A percentile compares a stretch with the other conserved stretches of the same genome.
Conservation (phyloP, 2,113 vertebrate species). For the Rhipidura dahli region DNA sequence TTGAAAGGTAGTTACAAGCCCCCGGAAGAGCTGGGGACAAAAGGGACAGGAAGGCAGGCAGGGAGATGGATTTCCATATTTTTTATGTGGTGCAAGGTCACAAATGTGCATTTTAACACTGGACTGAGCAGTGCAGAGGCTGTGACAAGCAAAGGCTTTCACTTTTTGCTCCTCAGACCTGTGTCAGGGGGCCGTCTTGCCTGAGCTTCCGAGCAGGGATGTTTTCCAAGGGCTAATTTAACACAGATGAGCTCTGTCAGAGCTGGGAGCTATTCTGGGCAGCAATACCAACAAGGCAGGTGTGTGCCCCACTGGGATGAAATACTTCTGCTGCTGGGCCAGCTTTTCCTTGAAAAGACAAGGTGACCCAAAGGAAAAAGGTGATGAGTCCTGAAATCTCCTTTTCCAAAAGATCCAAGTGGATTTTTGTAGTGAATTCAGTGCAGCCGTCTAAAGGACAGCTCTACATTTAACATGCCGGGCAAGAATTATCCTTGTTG, state of each 20-base stretch:
- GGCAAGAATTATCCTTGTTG: slow-evolving; percentile 25
- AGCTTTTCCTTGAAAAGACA: background rate
- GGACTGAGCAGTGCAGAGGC: background rate
- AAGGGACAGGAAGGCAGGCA: background rate
- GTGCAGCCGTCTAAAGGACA: background rate
- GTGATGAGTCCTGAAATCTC: background rate
- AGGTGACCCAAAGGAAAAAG: slow-evolving; percentile 12
- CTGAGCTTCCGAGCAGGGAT: background rate
- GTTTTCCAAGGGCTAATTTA: slow-evolving; percentile 29
- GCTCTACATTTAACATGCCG: background rate
- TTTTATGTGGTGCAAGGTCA: background rate
- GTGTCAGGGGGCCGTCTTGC: background rate
- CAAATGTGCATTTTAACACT: background rate
- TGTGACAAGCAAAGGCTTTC: background rate
- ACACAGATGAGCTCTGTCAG: slow-evolving; percentile 10
- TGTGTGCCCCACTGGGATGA: background rate
- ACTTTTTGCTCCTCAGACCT: background rate
- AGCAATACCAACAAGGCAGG: background rate
- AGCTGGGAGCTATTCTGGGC: slow-evolving; percentile 5
- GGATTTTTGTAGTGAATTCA: background rate
- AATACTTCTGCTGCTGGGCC: background rate
- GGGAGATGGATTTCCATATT: background rate
- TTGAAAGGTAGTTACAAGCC: background rate
- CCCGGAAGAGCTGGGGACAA: background rate
- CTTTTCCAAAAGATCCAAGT: background rate